Evolutionary conservation across 2,797 vertebrate species (phyloP).

Genomic region (Artibeus jamaicensis): DNA sequence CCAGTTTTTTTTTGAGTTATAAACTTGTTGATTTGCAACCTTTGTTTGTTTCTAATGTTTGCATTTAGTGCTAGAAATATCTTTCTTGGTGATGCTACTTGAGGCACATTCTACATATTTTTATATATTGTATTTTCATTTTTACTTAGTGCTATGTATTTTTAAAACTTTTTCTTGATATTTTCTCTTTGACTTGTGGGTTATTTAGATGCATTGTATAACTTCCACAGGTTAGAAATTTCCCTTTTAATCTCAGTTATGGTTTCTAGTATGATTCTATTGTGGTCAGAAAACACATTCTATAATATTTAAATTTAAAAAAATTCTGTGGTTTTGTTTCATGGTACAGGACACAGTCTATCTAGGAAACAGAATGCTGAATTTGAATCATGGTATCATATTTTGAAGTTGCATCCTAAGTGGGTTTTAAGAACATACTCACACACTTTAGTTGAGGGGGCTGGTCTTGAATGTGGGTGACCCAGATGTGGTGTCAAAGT

Average conservation of each 20-base stretch:
- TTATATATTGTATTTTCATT: not conserved
- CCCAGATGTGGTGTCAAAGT: not conserved
- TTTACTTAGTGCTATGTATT: not conserved
- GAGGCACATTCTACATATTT: not conserved
- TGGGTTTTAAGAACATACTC: not conserved
- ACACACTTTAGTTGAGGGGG: not conserved
- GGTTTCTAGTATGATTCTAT: not conserved
- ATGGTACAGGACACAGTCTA: not conserved
- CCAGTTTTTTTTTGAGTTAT: not conserved
- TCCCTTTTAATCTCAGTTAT: not conserved
- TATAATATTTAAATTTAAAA: not conserved
- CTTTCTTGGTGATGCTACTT: not conserved
- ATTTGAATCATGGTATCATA: not conserved
- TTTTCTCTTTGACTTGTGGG: not conserved
- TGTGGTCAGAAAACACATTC: not conserved
- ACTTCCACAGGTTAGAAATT: not conserved
- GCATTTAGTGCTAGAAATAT: not conserved
- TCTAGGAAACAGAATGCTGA: not conserved
- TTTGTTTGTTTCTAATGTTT: not conserved
- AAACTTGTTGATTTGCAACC: not conserved
- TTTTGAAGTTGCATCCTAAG: not conserved
- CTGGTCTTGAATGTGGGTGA: not conserved
- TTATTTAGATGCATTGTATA: not conserved
- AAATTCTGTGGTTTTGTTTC: not conserved
- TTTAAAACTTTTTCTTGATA: not conserved